Evolutionary conservation across 2,797 vertebrate species (phyloP).

Genomic region (Eleutherodactylus coqui): DNA sequence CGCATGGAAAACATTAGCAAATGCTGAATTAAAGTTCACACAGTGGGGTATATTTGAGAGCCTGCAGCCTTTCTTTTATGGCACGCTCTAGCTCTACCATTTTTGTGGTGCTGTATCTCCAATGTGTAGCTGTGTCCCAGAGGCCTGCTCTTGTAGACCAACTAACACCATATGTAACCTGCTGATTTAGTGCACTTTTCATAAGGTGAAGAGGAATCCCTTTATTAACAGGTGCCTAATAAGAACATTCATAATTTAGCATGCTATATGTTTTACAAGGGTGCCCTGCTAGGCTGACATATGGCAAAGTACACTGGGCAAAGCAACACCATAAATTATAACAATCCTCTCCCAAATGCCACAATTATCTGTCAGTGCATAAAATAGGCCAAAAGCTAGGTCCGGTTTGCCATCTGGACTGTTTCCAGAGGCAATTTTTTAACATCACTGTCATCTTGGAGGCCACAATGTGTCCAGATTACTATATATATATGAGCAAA

Average conservation of each 20-base stretch:
- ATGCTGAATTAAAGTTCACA: neutral
- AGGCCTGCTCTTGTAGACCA: too few species aligned
- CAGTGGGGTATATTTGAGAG: neutral
- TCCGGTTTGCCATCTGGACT: neutral
- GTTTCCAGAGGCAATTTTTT: neutral
- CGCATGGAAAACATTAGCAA: conserved; percentile 18
- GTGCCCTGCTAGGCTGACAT: neutral
- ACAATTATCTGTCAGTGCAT: neutral
- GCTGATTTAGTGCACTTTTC: too few species aligned
- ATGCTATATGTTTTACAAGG: neutral
- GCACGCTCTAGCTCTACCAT: neutral
- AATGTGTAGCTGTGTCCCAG: too few species aligned
- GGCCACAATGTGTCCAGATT: neutral
- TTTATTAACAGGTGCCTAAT: too few species aligned
- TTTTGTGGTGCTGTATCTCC: neutral
- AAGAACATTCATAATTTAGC: neutral
- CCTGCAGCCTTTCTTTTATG: neutral
- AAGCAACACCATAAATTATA: neutral
- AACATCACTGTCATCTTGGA: neutral
- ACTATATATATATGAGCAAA: neutral
- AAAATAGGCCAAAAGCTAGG: neutral
- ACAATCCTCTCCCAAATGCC: neutral
- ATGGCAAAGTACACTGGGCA: too few species aligned
- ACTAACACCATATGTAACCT: too few species aligned
- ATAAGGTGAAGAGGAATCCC: too few species aligned